These are phyloP conservation scores for Drosophila prosaltans DNA, from an alignment of 1,140 invertebrate genomes.

Conservation along the genomic window DNA sequence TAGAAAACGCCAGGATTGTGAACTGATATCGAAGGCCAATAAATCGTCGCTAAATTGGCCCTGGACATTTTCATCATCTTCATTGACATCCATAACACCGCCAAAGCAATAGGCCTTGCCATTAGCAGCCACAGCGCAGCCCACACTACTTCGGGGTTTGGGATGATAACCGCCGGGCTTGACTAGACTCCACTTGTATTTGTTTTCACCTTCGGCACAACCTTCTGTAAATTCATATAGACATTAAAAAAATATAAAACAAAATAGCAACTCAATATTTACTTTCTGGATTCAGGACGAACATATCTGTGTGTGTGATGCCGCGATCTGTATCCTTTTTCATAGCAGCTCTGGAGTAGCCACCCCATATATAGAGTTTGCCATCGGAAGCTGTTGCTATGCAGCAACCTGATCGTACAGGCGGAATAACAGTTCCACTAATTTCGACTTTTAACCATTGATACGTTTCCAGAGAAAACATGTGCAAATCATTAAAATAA, in stretches of 20 bases:
- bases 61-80: slow-evolving; percentile 90
- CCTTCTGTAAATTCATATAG: slow-evolving; percentile 18
- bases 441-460: slow-evolving; percentile 91
- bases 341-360: slow-evolving; percentile 91
- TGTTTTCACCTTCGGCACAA: slow-evolving; percentile 84
- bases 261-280: slow-evolving; percentile 73
- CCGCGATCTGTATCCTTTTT: slow-evolving; percentile 93
- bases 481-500: slow-evolving; percentile 95
- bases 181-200: slow-evolving; percentile 89
- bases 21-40: slow-evolving; percentile 90
- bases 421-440: slow-evolving; percentile 86
- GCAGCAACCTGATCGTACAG: slow-evolving; percentile 90
- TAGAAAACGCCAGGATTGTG: slow-evolving; percentile 88
- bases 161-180: slow-evolving; percentile 88
- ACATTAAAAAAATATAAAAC: not conserved
- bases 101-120: slow-evolving; percentile 86
- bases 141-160: slow-evolving; percentile 88
- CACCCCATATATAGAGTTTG: slow-evolving; percentile 92
- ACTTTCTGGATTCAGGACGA: slow-evolving; percentile 88
- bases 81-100: slow-evolving; percentile 92
- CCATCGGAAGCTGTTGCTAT: slow-evolving; percentile 86
- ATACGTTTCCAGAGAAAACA: slow-evolving; percentile 92
- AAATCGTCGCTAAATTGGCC: slow-evolving; percentile 94
- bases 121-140: slow-evolving; percentile 82
- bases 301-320: slow-evolving; percentile 92